Percentiles rank a stretch among this genome's conserved stretches.
Conservation (phyloP, 2,113 vertebrate species). For the Leucopsar rothschildi region DNA sequence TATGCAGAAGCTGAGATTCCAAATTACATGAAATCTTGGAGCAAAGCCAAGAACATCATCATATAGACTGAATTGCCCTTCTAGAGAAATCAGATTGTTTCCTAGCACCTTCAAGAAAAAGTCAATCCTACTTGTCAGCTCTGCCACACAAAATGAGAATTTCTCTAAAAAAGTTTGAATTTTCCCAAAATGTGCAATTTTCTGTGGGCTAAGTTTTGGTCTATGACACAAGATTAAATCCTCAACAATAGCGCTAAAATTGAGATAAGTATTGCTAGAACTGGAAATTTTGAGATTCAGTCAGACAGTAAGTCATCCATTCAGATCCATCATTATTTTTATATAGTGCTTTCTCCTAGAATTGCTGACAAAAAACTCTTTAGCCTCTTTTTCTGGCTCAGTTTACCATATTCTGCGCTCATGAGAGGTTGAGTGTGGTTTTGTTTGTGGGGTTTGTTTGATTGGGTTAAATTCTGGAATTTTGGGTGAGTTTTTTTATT, state of each 20-base stretch:
- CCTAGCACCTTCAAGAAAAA: not conserved
- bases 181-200: not conserved
- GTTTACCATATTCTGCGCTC: not conserved
- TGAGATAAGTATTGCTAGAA: not conserved
- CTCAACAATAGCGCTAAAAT: not conserved
- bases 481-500: not conserved
- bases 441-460: not conserved
- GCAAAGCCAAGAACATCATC: not conserved
- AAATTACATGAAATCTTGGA: not conserved
- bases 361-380: not conserved
- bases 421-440: not conserved
- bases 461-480: not conserved
- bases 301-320: not conserved
- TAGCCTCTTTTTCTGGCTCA: not conserved
- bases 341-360: not conserved
- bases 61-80: not conserved
- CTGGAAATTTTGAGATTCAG: not conserved
- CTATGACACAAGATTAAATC: not conserved
- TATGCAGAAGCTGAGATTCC: not conserved
- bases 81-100: not conserved
- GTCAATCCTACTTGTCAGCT: not conserved
- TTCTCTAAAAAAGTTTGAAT: no score
- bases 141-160: not conserved
- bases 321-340: not conserved
- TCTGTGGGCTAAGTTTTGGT: not conserved